Percentiles rank a stretch among this genome's conserved stretches.
These are phyloP conservation scores for Mobula birostris DNA, from an alignment of 2,113 vertebrate species.

Conservation along the genomic window DNA sequence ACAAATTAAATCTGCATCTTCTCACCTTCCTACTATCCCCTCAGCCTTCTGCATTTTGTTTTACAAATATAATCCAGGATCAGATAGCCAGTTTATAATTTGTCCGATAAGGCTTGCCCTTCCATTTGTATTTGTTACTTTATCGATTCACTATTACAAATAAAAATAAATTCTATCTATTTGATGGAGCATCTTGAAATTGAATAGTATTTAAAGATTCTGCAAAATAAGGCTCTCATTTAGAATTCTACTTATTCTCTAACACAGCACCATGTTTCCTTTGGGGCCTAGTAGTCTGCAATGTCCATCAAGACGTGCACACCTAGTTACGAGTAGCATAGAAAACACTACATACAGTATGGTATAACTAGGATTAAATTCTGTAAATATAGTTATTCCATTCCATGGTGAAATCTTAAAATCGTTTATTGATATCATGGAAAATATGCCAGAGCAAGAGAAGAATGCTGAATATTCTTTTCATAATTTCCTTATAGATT, in stretches of 20 bases:
- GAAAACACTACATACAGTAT: neutral
- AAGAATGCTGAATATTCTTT: no score
- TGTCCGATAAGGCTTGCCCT: neutral
- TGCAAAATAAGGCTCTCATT: neutral
- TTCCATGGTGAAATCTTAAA: neutral
- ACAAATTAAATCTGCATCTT: neutral
- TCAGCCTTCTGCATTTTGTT: neutral
- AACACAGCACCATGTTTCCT: neutral
- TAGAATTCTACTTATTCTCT: neutral
- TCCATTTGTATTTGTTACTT: neutral
- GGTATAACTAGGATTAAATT: constrained; percentile 7
- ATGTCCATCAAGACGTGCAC: neutral
- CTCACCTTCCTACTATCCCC: neutral
- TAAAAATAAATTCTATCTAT: neutral
- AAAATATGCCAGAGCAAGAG: neutral
- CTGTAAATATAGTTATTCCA: neutral
- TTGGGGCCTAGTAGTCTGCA: neutral
- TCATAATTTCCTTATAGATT: neutral
- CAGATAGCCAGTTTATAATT: neutral
- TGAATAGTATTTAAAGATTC: neutral
- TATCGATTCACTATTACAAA: neutral
- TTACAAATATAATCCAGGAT: neutral
- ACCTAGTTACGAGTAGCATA: neutral
- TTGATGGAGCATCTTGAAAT: neutral
- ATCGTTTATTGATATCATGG: neutral